phyloP scores from a whole-genome alignment of 2,113 vertebrate genomes.

The Sciurus niger region DNA sequence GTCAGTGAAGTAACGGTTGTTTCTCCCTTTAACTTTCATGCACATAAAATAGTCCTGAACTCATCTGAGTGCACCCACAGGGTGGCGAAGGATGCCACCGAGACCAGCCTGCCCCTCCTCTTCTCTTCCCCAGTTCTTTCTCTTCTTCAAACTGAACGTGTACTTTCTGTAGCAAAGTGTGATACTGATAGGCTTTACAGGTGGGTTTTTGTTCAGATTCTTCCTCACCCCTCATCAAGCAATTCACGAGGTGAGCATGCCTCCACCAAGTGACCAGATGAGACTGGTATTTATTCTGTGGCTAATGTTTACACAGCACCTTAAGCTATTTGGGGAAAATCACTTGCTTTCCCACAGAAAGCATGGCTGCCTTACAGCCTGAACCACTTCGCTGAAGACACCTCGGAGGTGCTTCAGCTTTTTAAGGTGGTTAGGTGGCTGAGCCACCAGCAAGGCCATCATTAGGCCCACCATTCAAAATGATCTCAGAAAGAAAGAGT shows the following conservation, averaged over 20 bases:
- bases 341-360: not conserved
- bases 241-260: not conserved
- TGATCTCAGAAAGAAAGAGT: not conserved
- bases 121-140: not conserved
- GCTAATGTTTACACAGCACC: not conserved
- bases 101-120: not conserved
- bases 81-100: not conserved
- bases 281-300: slow-evolving; percentile 11
- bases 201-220: not conserved
- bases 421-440: not conserved
- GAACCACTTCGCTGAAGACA: not conserved
- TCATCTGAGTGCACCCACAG: not conserved
- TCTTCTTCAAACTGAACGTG: not conserved
- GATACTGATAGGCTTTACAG: not conserved
- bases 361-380: not conserved
- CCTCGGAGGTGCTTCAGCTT: not conserved
- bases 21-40: not conserved
- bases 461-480: not conserved
- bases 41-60: not conserved
- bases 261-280: not conserved
- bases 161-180: not conserved
- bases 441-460: not conserved
- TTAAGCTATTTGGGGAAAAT: slow-evolving; percentile 7
- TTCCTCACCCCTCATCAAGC: not conserved
- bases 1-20: not conserved